Evolutionary conservation across 2,113 vertebrate species (phyloP).

Genomic region (Agelaius phoeniceus): DNA sequence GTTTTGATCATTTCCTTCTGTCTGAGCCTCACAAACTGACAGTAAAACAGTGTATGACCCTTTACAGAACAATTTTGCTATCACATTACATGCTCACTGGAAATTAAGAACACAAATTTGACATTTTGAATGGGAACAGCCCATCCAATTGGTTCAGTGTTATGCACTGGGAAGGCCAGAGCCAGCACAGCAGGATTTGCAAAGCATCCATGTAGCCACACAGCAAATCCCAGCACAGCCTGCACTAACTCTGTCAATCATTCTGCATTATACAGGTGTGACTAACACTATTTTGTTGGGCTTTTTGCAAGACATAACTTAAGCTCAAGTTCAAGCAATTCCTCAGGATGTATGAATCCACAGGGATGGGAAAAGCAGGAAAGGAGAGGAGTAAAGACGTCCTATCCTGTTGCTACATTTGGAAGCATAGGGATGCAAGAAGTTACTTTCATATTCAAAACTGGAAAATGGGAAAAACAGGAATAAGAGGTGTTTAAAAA

Average conservation of each 20-base stretch:
- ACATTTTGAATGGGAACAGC: not conserved
- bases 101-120: slow-evolving; percentile 13
- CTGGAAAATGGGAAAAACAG: not conserved
- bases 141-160: not conserved
- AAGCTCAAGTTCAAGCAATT: not conserved
- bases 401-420: not conserved
- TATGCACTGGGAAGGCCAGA: not conserved
- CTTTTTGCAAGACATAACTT: not conserved
- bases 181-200: not conserved
- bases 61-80: slow-evolving; percentile 11
- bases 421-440: not conserved
- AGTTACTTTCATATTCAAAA: not conserved
- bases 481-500: not conserved
- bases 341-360: not conserved
- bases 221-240: not conserved
- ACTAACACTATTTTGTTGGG: not conserved
- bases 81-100: not conserved
- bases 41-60: not conserved
- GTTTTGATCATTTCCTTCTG: slow-evolving; percentile 45
- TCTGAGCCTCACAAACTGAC: slow-evolving; percentile 22
- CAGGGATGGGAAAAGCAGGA: not conserved
- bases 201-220: not conserved
- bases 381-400: not conserved
- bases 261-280: not conserved
- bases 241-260: not conserved